phyloP scores from a whole-genome alignment of 2,888 invertebrate genomes.

The Caprella mutica region DNA sequence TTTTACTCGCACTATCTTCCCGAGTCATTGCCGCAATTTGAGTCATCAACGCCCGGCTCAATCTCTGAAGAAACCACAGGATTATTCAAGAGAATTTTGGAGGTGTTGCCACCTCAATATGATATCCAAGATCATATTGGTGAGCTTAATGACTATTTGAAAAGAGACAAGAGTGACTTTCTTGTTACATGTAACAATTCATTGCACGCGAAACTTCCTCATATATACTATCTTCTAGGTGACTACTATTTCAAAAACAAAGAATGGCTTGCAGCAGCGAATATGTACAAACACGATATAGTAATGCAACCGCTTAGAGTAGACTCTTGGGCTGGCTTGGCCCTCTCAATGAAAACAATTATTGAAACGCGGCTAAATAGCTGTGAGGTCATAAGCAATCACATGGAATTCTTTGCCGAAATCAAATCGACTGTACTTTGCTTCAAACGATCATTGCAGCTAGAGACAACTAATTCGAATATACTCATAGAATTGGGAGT shows the following conservation, averaged over 20 bases:
- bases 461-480: slow-evolving; percentile 60
- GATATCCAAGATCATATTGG: slow-evolving; percentile 46
- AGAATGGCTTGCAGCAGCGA: slow-evolving; percentile 39
- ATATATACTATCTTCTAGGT: slow-evolving; percentile 78
- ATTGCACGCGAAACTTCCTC: slow-evolving; percentile 51
- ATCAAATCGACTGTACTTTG: slow-evolving; percentile 65
- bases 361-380: slow-evolving; percentile 71
- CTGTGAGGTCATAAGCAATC: slow-evolving; percentile 39
- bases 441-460: slow-evolving; percentile 63
- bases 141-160: slow-evolving; percentile 19
- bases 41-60: slow-evolving; percentile 53
- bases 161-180: slow-evolving; percentile 10
- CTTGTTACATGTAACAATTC: slow-evolving; percentile 3
- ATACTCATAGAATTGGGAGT: slow-evolving; percentile 86
- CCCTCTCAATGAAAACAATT: slow-evolving; percentile 52
- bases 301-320: slow-evolving; percentile 65
- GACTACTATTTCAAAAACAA: slow-evolving; percentile 81
- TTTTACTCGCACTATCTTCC: slow-evolving; percentile 43
- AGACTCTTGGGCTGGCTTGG: slow-evolving; percentile 88
- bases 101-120: slow-evolving; percentile 55
- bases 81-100: slow-evolving; percentile 55
- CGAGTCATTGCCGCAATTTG: slow-evolving; percentile 42
- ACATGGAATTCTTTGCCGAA: slow-evolving; percentile 49
- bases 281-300: slow-evolving; percentile 71
- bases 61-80: slow-evolving; percentile 72